A percentile compares a stretch with the other conserved stretches of the same genome.
These are phyloP conservation scores for Pipistrellus pygmaeus DNA, from an alignment of 2,797 vertebrate species.

Conservation along the genomic window DNA sequence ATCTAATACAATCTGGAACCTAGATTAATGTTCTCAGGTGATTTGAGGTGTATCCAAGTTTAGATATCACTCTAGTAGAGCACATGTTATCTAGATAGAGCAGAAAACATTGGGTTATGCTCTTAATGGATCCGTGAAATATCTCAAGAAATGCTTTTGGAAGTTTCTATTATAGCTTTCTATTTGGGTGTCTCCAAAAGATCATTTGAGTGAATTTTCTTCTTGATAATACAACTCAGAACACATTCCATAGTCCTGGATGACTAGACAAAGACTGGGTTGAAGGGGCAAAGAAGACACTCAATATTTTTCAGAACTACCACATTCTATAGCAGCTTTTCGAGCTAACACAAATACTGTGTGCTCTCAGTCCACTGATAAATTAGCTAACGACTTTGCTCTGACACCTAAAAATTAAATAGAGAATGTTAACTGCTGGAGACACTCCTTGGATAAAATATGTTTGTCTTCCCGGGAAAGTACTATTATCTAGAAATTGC, in stretches of 20 bases:
- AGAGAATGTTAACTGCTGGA: neutral
- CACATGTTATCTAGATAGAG: neutral
- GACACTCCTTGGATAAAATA: neutral
- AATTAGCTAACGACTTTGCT: neutral
- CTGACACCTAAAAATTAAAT: neutral
- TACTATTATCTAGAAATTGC: neutral
- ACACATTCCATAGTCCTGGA: neutral
- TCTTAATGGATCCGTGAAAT: neutral
- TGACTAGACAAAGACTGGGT: neutral
- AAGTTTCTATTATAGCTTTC: slow-evolving; percentile 12
- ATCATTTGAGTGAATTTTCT: neutral
- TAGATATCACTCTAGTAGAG: neutral
- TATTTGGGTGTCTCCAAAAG: neutral
- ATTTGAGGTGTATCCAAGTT: neutral
- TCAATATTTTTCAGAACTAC: no score
- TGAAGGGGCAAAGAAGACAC: neutral
- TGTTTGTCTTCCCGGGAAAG: neutral
- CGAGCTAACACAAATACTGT: neutral
- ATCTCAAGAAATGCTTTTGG: neutral
- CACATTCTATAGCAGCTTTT: neutral
- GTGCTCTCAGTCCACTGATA: neutral
- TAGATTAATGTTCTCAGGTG: neutral
- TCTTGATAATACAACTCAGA: neutral
- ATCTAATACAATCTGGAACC: neutral
- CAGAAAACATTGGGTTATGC: neutral